phyloP scores from a whole-genome alignment of 2,888 invertebrate species.

The Beris chalybata region DNA sequence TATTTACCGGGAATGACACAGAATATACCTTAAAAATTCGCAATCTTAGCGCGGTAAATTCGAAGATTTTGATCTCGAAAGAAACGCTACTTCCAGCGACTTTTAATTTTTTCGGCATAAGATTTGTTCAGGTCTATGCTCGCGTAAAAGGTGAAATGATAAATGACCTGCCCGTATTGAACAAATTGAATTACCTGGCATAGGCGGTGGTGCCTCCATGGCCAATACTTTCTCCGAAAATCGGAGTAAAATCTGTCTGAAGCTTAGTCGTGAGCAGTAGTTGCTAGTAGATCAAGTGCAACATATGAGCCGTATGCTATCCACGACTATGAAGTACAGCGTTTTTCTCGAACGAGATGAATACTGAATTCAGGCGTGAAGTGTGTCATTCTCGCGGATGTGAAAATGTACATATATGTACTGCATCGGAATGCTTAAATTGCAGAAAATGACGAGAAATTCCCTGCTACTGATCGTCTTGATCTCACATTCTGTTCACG shows the following conservation, averaged over 20 bases:
- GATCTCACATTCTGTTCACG: constrained; percentile 2
- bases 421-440: background rate
- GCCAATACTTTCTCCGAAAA: constrained; percentile 20
- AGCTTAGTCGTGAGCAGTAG: background rate
- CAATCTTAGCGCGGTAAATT: too few relatives aligned
- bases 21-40: too few relatives aligned
- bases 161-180: too few relatives aligned
- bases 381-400: constrained; percentile 27
- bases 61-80: too few relatives aligned
- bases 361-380: constrained; percentile 5
- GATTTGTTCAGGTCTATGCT: too few relatives aligned
- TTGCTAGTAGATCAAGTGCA: background rate
- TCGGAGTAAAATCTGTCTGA: background rate
- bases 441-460: too few relatives aligned
- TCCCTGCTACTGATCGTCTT: background rate
- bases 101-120: too few relatives aligned
- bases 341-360: background rate
- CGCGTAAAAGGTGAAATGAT: too few relatives aligned
- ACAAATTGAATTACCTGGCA: too few relatives aligned
- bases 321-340: constrained; percentile 4
- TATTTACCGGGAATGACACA: too few relatives aligned
- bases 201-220: too few relatives aligned
- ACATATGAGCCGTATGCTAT: background rate
- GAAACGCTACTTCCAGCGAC: too few relatives aligned
- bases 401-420: constrained; percentile 4